Conservation (phyloP, 2,113 vertebrate genomes). For the Calidris pygmaea region DNA sequence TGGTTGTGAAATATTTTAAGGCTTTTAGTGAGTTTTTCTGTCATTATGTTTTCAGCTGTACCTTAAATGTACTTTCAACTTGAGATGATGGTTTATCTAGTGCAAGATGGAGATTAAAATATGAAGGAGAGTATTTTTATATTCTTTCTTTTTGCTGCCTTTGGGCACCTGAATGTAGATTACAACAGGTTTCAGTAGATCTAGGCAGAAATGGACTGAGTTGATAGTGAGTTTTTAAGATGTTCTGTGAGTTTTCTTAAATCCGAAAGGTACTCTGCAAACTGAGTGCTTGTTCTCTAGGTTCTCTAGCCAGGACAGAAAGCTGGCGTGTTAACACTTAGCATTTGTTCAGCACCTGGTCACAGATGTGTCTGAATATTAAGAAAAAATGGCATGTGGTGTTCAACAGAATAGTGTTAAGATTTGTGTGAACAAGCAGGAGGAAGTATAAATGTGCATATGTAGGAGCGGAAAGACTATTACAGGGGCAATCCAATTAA, state of each 20-base stretch:
- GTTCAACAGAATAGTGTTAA: constrained; percentile 2
- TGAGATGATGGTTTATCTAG: neutral
- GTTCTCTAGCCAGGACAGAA: neutral
- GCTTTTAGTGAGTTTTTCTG: neutral
- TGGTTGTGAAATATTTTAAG: constrained; percentile 1
- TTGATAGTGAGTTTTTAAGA: neutral
- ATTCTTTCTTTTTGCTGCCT: neutral
- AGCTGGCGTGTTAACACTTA: neutral
- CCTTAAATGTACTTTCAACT: neutral
- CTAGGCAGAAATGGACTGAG: neutral
- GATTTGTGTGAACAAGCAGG: constrained; percentile 20
- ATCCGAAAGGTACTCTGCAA: neutral
- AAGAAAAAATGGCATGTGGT: neutral
- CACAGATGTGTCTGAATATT: neutral
- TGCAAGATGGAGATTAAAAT: neutral
- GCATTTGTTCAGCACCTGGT: neutral
- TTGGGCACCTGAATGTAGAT: neutral
- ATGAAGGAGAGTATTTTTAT: neutral
- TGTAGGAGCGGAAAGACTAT: constrained; percentile 18
- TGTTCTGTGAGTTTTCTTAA: neutral
- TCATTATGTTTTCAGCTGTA: neutral
- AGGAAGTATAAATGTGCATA: neutral
- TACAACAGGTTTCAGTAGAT: neutral
- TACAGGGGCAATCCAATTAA: constrained; percentile 50
- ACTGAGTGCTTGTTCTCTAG: neutral